phyloP scores from a whole-genome alignment of 2,888 invertebrate genomes.

The Chorisops tibialis region DNA sequence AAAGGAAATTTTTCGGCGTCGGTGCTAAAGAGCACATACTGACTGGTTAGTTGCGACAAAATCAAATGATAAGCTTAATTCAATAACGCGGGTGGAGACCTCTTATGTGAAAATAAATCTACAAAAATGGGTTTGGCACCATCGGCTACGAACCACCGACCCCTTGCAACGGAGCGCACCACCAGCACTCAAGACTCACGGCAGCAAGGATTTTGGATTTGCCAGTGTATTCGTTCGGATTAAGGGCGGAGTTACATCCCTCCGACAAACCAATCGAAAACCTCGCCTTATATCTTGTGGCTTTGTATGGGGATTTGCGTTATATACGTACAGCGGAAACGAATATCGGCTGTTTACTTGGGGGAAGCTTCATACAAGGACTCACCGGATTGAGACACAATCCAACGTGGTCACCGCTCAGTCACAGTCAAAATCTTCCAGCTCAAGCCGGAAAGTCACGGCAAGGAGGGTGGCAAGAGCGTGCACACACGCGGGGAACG shows the following conservation, averaged over 20 bases:
- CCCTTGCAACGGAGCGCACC: background rate
- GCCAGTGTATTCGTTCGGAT: background rate
- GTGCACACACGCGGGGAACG: background rate
- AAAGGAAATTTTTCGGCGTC: conserved; percentile 27
- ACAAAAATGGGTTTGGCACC: conserved; percentile 1
- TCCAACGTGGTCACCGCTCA: conserved; percentile 9
- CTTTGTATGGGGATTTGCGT: background rate
- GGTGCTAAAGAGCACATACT: conserved; percentile 28
- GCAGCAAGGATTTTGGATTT: background rate
- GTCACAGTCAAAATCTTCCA: conserved; percentile 1
- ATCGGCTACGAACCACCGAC: background rate
- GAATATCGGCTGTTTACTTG: background rate
- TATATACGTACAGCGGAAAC: background rate
- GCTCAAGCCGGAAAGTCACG: background rate
- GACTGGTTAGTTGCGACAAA: conserved; percentile 36
- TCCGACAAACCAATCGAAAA: background rate
- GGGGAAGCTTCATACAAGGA: conserved; percentile 3
- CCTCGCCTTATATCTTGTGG: background rate
- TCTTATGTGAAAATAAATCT: conserved; percentile 32
- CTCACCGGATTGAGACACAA: background rate
- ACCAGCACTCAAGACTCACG: background rate
- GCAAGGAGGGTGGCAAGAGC: conserved; percentile 3
- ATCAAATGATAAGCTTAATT: conserved; percentile 39
- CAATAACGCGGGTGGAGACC: conserved; percentile 36
- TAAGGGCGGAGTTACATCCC: conserved; percentile 7